Evolutionary conservation across 2,888 invertebrate species (phyloP).

Genomic region (Torymus auratus): DNA sequence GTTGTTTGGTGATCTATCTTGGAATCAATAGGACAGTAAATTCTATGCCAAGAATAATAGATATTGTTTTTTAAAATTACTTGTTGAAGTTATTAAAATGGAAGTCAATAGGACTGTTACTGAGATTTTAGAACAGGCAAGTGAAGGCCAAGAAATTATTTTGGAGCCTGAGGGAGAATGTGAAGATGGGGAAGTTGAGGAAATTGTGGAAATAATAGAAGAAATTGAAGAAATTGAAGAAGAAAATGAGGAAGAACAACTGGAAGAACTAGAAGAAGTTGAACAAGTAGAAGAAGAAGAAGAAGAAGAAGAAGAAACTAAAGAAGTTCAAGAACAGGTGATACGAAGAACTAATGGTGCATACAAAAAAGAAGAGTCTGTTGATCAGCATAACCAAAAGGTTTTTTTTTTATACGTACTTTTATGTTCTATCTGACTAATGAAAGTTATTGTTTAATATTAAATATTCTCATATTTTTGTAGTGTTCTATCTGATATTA

Average conservation of each 20-base stretch:
- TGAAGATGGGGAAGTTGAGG: constrained; percentile 64
- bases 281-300: constrained; percentile 46
- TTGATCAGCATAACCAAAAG: background rate
- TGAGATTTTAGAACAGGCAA: constrained; percentile 66
- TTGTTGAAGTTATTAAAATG: constrained; percentile 55
- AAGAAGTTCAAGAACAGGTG: constrained; percentile 28
- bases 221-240: constrained; percentile 72
- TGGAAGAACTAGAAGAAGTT: constrained; percentile 31
- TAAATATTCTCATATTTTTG: no score
- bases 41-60: background rate
- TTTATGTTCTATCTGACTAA: background rate
- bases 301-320: constrained; percentile 44
- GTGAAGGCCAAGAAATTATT: constrained; percentile 68
- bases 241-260: constrained; percentile 31
- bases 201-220: constrained; percentile 73
- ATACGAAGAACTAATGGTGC: constrained; percentile 26
- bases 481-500: no score
- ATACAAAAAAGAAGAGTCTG: constrained; percentile 16
- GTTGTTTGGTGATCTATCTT: no score
- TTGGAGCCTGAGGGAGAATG: constrained; percentile 66
- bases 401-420: constrained; percentile 31
- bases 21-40: no score
- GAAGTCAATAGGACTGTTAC: constrained; percentile 63
- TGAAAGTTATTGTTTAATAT: no score
- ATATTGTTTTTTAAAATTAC: constrained; percentile 8